Percentiles rank a stretch among this genome's conserved stretches.
These are phyloP conservation scores for Tragelaphus imberbis DNA, from an alignment of 2,113 vertebrate species.

Conservation along the genomic window DNA sequence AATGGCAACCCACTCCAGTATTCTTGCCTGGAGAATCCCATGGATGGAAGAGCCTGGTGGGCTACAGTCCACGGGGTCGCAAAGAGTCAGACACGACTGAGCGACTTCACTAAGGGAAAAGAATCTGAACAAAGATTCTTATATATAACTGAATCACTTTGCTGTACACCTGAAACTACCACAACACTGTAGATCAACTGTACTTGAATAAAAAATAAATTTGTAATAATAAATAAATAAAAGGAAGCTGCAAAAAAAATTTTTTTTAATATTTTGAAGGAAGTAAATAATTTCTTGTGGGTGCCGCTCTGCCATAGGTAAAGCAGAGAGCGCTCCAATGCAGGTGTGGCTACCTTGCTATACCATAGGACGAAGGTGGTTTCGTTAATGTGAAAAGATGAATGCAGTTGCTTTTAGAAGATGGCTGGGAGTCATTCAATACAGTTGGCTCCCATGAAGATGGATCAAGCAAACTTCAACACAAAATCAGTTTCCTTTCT, in stretches of 20 bases:
- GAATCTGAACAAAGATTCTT: not conserved
- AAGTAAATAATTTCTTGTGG: not conserved
- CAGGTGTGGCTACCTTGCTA: not conserved
- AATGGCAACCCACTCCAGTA: too few species aligned
- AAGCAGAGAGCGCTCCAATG: not conserved
- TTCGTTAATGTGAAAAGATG: not conserved
- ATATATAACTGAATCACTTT: not conserved
- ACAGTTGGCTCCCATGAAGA: not conserved
- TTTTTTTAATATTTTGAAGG: not conserved
- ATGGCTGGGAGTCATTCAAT: not conserved
- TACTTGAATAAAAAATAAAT: not conserved
- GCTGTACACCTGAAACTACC: not conserved
- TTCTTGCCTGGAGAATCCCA: too few species aligned
- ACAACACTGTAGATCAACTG: not conserved
- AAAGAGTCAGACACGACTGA: too few species aligned
- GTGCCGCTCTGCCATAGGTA: not conserved
- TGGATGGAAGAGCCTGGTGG: too few species aligned
- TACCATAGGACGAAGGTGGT: not conserved
- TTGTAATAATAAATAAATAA: not conserved
- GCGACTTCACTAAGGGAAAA: not conserved
- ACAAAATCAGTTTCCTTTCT: slow-evolving; percentile 20
- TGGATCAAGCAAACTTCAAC: not conserved
- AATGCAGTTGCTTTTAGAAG: not conserved
- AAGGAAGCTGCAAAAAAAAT: not conserved
- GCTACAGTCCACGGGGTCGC: too few species aligned